These are phyloP conservation scores for Diloba caeruleocephala DNA, from an alignment of 2,888 invertebrate genomes.

Conservation along the genomic window DNA sequence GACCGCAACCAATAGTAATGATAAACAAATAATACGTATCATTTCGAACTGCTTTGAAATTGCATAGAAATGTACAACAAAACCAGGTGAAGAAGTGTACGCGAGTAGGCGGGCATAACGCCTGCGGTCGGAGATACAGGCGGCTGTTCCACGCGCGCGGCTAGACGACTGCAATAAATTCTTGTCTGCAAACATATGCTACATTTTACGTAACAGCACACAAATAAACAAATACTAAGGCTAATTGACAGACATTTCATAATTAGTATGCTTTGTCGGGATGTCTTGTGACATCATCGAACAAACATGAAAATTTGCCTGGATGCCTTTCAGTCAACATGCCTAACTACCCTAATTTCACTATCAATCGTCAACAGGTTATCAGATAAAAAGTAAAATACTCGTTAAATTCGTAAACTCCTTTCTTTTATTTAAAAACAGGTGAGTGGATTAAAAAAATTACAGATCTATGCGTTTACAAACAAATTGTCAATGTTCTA, in stretches of 20 bases:
- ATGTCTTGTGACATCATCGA: conserved; percentile 12
- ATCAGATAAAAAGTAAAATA: conserved; percentile 25
- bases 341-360: conserved; percentile 36
- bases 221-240: conserved; percentile 42
- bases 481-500: conserved; percentile 21
- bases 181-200: conserved; percentile 51
- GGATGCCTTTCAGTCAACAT: conserved; percentile 24
- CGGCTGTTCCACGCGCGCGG: conserved; percentile 39
- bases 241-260: conserved; percentile 15
- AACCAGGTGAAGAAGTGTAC: conserved; percentile 47
- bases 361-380: conserved; percentile 25
- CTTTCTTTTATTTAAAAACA: too few species aligned
- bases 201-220: conserved; percentile 42
- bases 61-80: conserved; percentile 36
- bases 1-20: conserved; percentile 7
- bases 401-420: too few species aligned
- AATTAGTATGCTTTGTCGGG: conserved; percentile 9
- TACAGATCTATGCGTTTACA: conserved; percentile 11
- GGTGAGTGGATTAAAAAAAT: conserved; percentile 1
- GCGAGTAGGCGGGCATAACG: conserved; percentile 56
- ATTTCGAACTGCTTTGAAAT: conserved; percentile 8
- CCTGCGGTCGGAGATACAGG: conserved; percentile 38
- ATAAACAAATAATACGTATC: conserved; percentile 15
- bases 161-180: conserved; percentile 54
- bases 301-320: conserved; percentile 7